These are phyloP conservation scores for Herminia tarsipennalis DNA, from an alignment of 2,888 invertebrate genomes.

Conservation along the genomic window DNA sequence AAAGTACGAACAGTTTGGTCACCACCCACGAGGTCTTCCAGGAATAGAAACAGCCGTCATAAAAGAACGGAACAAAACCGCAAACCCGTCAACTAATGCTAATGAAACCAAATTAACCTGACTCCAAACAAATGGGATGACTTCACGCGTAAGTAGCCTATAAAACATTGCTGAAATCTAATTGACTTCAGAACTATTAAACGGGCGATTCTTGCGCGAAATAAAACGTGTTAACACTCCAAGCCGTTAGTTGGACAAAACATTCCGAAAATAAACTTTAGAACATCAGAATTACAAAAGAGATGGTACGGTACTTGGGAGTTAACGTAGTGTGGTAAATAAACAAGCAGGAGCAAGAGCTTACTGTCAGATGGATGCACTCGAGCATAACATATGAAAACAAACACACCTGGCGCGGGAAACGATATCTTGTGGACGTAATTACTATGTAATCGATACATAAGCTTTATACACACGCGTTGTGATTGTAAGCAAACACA, in stretches of 20 bases:
- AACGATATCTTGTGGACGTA: slow-evolving; percentile 44
- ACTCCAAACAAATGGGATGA: slow-evolving; percentile 56
- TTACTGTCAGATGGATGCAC: slow-evolving; percentile 51
- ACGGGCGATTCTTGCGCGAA: slow-evolving; percentile 29
- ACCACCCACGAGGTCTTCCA: slow-evolving; percentile 68
- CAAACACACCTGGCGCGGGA: slow-evolving; percentile 59
- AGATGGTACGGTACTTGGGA: slow-evolving; percentile 34
- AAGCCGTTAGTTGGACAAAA: slow-evolving; percentile 53
- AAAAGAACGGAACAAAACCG: slow-evolving; percentile 68
- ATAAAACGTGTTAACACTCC: slow-evolving; percentile 58
- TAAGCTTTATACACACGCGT: slow-evolving; percentile 26
- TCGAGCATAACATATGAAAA: slow-evolving; percentile 59
- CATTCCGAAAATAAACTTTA: slow-evolving; percentile 68
- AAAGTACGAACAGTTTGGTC: slow-evolving; percentile 59
- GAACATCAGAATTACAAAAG: slow-evolving; percentile 60
- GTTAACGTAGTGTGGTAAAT: slow-evolving; percentile 45
- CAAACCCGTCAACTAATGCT: slow-evolving; percentile 62
- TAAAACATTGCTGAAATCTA: slow-evolving; percentile 26
- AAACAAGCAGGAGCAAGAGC: slow-evolving; percentile 41
- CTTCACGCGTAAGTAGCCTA: slow-evolving; percentile 39
- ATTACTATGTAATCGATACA: slow-evolving; percentile 31
- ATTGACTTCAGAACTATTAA: slow-evolving; percentile 27
- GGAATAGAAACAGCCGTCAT: slow-evolving; percentile 71
- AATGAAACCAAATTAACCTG: slow-evolving; percentile 68
- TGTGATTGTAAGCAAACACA: slow-evolving; percentile 33